A percentile compares a stretch with the other conserved stretches of the same genome.
phyloP scores from a whole-genome alignment of 2,113 vertebrate species.

The Urocolius indicus region DNA sequence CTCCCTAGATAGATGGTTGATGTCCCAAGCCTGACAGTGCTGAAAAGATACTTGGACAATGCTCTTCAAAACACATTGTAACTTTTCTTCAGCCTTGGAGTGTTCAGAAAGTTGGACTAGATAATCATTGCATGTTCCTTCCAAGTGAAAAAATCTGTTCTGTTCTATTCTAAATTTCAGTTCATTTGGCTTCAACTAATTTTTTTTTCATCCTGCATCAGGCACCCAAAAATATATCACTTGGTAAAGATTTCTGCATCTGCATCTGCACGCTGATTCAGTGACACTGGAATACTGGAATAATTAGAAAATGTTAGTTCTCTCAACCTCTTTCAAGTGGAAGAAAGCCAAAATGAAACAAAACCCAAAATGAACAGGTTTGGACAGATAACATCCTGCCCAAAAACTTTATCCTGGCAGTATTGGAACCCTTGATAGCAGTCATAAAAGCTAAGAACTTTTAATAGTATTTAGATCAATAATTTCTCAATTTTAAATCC shows the following conservation, averaged over 20 bases:
- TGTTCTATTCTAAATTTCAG: background rate
- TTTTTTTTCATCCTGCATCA: background rate
- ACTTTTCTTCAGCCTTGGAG: background rate
- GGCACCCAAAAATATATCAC: background rate
- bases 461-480: background rate
- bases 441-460: background rate
- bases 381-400: background rate
- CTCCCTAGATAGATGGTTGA: background rate
- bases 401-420: background rate
- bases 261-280: background rate
- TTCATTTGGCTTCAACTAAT: background rate
- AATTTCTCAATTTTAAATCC: background rate
- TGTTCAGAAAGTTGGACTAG: background rate
- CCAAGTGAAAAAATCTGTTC: background rate
- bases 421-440: background rate
- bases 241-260: background rate
- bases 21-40: background rate
- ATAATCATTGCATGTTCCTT: background rate
- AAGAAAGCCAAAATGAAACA: accelerated
- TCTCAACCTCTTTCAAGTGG: background rate
- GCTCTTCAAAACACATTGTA: background rate
- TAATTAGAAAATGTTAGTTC: background rate
- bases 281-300: background rate
- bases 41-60: background rate
- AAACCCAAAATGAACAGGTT: background rate